Evolutionary conservation across 2,888 invertebrate genomes (phyloP), one percentile per base, ranked within the genome.

Genomic region (Eupithecia subumbrata): DNA sequence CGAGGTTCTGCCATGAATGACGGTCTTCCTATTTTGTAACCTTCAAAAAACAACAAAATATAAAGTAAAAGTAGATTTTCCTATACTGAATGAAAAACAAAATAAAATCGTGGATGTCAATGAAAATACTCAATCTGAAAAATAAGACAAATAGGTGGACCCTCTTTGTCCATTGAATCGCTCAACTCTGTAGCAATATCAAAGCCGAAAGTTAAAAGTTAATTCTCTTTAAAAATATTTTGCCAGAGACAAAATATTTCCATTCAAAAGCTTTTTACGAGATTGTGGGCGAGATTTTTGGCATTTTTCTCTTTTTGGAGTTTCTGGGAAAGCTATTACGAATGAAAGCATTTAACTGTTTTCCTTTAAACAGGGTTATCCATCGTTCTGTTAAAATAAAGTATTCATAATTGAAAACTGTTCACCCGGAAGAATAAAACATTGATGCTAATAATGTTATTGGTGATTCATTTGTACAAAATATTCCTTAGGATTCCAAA

Each of bases 211-310:
- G 22, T n/a, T 14, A 25, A 40, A 67, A 43, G 43, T 67, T 37
- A 43, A 37, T 67, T 67, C 40, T 43, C 4, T 11, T 66, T 68
- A 63, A 69, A 74, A 72, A 74, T 14, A 74, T 71, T 76, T 76
- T 40, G 34, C 72, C 0, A 8, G 73, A 73, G 71, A 72, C 66
- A 72, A 74, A 60, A 74, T 72, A 74, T 69, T 76, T 76, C 60
- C 66, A 69, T 69, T 74, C 48, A 18, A 72, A 74, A 69, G 73
- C 76, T 76, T 76, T 71, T 69, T 69, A 71, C 73, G 43, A 68
- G 73, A 73, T 73, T 73, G 73, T 74, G 73, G 43, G 34, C 52
- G 30, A 43, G 64, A 64, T 67, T 40, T 64, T 8, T 16, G 40
- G 9, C 37, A 40, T 67, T 40, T 40, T 22, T 12, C 8, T 40